A percentile compares a stretch with the other conserved stretches of the same genome.
Evolutionary conservation across 64 coral and sea anemone species (phyloP).

Genomic region (Actinia equina): DNA sequence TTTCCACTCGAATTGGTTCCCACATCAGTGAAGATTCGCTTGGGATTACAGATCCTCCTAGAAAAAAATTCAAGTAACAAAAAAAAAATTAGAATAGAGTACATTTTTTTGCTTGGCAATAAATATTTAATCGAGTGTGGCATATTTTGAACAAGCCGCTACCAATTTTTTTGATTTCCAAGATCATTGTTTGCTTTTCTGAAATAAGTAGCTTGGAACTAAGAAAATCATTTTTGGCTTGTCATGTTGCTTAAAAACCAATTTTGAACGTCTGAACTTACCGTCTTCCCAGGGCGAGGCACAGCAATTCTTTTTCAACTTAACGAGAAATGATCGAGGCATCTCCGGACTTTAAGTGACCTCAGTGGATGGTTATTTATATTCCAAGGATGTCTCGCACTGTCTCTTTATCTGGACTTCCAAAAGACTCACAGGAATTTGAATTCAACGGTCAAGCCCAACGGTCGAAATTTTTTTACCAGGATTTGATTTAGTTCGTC

Average conservation of each 20-base stretch:
- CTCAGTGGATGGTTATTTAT: conserved; percentile 21
- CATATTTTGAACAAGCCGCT: conserved; percentile 51
- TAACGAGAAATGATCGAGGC: conserved; percentile 98
- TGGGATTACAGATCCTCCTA: conserved; percentile 49
- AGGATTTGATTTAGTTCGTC: not conserved
- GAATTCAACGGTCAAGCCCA: conserved; percentile 8
- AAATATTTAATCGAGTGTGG: conserved; percentile 92
- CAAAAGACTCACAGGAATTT: conserved; percentile 17
- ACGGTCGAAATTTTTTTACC: not conserved
- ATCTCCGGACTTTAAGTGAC: conserved; percentile 62
- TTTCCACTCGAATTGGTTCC: conserved; percentile 87
- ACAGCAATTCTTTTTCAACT: conserved; percentile 70
- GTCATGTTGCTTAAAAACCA: not conserved
- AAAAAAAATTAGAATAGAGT: conserved; percentile 63
- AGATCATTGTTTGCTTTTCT: conserved; percentile 8
- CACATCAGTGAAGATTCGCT: conserved; percentile 60
- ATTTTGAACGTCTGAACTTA: conserved; percentile 32
- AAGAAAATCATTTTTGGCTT: not conserved
- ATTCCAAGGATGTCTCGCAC: conserved; percentile 15
- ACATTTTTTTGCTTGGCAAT: conserved; percentile 50
- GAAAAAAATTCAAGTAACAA: conserved; percentile 17
- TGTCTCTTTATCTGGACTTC: conserved; percentile 56
- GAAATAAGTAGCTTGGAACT: not conserved
- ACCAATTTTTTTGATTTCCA: conserved; percentile 4
- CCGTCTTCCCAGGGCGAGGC: conserved; percentile 61